phyloP scores from a whole-genome alignment of 2,797 vertebrate genomes.

The Ibycter americanus region DNA sequence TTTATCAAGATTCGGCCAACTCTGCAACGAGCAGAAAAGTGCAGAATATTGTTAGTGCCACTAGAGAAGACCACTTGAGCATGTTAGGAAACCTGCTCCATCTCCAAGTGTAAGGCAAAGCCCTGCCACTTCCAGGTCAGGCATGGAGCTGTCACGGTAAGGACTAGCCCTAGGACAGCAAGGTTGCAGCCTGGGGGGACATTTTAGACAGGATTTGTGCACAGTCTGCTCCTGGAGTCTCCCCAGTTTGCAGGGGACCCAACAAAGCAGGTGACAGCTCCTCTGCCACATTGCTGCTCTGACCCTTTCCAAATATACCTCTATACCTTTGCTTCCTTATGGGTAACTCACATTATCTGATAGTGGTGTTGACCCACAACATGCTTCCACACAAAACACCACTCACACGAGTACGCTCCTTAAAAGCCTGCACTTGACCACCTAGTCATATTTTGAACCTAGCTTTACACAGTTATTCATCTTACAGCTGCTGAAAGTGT shows the following conservation, averaged over 20 bases:
- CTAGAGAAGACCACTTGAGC: neutral
- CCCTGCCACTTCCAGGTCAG: neutral
- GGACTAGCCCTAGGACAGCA: neutral
- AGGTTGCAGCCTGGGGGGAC: rapidly evolving
- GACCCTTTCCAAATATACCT: neutral
- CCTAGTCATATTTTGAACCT: neutral
- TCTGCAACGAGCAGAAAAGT: neutral
- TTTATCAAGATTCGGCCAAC: neutral
- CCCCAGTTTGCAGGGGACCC: neutral
- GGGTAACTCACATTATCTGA: neutral
- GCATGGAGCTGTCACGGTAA: neutral
- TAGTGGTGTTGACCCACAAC: neutral
- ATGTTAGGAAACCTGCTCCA: neutral
- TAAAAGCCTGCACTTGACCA: neutral
- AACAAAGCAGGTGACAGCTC: neutral
- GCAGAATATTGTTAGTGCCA: neutral
- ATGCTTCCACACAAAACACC: neutral
- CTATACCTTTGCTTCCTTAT: neutral
- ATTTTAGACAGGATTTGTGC: neutral
- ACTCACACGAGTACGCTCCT: neutral
- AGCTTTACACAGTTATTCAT: neutral
- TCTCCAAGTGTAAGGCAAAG: neutral
- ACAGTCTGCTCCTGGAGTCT: neutral
- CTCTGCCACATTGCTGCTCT: neutral
- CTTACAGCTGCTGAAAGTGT: neutral